Evolutionary conservation across 92 coral and sea anemone genomes (phyloP).

Genomic region (Epizoanthus scotinus): DNA sequence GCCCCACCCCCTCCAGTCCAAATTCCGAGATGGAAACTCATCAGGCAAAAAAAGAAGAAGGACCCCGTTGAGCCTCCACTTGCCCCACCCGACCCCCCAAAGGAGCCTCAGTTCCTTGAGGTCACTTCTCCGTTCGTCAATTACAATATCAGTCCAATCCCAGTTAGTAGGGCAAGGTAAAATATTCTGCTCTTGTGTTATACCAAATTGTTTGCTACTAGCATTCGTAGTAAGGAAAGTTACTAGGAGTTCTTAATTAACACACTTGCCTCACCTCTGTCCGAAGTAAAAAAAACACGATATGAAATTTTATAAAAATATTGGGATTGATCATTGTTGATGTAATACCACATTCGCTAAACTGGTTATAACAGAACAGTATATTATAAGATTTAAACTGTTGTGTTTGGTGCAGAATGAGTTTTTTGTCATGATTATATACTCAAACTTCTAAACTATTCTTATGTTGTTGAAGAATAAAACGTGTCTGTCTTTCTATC

Average conservation of each 20-base stretch:
- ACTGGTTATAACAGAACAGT: not conserved
- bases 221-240: too few species aligned
- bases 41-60: slow-evolving; percentile 92
- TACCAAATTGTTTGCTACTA: not conserved
- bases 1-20: slow-evolving; percentile 98
- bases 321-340: too few species aligned
- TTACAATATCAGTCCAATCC: slow-evolving; percentile 93
- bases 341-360: too few species aligned
- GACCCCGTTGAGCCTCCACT: slow-evolving; percentile 88
- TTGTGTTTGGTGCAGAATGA: not conserved
- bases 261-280: too few species aligned
- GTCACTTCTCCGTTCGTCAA: slow-evolving; percentile 91
- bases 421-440: not conserved
- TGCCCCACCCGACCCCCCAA: slow-evolving; percentile 93
- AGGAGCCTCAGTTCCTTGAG: slow-evolving; percentile 96
- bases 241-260: too few species aligned
- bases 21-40: slow-evolving; percentile 96
- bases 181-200: not conserved
- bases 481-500: not conserved
- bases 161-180: slow-evolving; percentile 97
- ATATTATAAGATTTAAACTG: not conserved
- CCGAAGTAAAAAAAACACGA: too few species aligned
- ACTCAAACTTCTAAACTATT: too few species aligned
- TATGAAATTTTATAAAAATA: too few species aligned
- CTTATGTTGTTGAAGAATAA: not conserved